Percentiles rank a stretch among this genome's conserved stretches.
Evolutionary conservation across 1,140 invertebrate species (phyloP).

Genomic region (Odontomachus brunneus): DNA sequence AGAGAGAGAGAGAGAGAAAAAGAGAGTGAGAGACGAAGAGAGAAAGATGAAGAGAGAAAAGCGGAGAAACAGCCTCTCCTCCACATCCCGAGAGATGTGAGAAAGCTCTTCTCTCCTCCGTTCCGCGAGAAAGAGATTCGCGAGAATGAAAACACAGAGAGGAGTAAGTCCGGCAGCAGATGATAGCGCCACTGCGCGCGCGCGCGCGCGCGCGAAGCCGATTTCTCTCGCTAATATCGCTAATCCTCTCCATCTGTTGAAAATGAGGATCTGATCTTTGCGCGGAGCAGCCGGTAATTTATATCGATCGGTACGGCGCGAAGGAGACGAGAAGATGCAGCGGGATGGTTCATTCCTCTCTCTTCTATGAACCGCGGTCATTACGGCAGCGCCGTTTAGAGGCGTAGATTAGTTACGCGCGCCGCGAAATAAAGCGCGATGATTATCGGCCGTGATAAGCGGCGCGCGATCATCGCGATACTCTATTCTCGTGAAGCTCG

Average conservation of each 20-base stretch:
- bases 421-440: slow-evolving; percentile 54
- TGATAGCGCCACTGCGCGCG: slow-evolving; percentile 42
- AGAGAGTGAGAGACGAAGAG: slow-evolving; percentile 8
- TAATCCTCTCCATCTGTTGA: slow-evolving; percentile 62
- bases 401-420: slow-evolving; percentile 57
- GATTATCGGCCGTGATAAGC: slow-evolving; percentile 58
- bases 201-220: no score
- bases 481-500: slow-evolving; percentile 12
- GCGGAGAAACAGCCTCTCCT: slow-evolving; percentile 49
- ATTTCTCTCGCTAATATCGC: slow-evolving; percentile 69
- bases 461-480: slow-evolving; percentile 23
- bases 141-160: slow-evolving; percentile 63
- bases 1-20: slow-evolving; percentile 19
- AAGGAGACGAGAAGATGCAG: slow-evolving; percentile 19
- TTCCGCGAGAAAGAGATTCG: slow-evolving; percentile 35
- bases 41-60: slow-evolving; percentile 35
- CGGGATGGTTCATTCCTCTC: slow-evolving; percentile 44
- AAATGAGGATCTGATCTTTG: slow-evolving; percentile 60
- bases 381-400: slow-evolving; percentile 56
- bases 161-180: slow-evolving; percentile 56
- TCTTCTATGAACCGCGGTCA: slow-evolving; percentile 46
- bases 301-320: slow-evolving; percentile 53
- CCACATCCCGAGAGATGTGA: slow-evolving; percentile 46
- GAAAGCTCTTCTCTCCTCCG: slow-evolving; percentile 64
- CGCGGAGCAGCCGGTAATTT: slow-evolving; percentile 45